Evolutionary conservation across 2,113 vertebrate species (phyloP).

Genomic region (Psittacara wagleri): DNA sequence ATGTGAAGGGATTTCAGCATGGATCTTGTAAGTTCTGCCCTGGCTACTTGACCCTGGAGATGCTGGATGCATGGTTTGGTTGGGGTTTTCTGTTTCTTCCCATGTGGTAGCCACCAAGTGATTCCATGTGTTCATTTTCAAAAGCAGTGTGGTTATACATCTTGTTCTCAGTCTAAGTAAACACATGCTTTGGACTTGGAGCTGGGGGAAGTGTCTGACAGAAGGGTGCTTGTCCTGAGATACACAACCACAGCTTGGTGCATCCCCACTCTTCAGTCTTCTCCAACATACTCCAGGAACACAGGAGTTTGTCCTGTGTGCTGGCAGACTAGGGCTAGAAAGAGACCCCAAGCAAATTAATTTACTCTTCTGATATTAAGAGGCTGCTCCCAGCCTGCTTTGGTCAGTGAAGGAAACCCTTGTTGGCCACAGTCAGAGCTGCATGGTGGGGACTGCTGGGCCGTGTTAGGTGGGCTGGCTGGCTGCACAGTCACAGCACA

Average conservation of each 20-base stretch:
- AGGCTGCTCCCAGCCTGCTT: not conserved
- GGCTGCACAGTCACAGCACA: not conserved
- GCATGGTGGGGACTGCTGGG: not conserved
- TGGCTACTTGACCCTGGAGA: not conserved
- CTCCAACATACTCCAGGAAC: not conserved
- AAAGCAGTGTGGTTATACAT: not conserved
- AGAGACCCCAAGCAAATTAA: rapidly evolving
- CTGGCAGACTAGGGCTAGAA: not conserved
- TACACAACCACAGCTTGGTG: not conserved
- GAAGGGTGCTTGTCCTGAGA: not conserved
- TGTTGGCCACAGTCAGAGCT: not conserved
- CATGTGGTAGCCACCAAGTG: not conserved
- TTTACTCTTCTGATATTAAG: not conserved
- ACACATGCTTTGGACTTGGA: not conserved
- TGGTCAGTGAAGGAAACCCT: not conserved
- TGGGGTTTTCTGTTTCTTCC: not conserved
- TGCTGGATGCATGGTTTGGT: not conserved
- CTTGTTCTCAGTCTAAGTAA: not conserved
- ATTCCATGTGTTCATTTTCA: not conserved
- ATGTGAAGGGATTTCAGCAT: not conserved
- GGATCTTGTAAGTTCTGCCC: not conserved
- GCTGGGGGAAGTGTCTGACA: not conserved
- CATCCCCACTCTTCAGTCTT: not conserved
- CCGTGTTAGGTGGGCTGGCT: not conserved
- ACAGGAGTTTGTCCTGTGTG: not conserved